Base-by-base conservation (phyloP, 2,113 vertebrate species). In the Pachypanchax playfairii region DNA sequence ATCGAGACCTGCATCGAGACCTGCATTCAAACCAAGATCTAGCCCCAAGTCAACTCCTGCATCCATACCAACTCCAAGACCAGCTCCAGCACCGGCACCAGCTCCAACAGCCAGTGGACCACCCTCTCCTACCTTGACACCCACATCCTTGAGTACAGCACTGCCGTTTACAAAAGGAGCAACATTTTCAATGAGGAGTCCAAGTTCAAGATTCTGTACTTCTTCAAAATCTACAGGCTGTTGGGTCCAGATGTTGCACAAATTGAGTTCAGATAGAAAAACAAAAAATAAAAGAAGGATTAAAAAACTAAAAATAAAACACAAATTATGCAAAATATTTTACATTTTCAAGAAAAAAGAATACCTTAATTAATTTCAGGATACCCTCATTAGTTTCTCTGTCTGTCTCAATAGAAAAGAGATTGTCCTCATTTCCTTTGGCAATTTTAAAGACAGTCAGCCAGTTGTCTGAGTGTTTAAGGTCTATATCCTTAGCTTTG, bases 321-420 rank as follows among this genome's bases (percentile, higher is more conserved):
- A 2, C 17, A 42, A 31, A 10, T n/a, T n/a, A 15, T 24, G 17
- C 35, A 28, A 55, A 25, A 2, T n/a, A 31, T 3, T 35, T 31
- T 11, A 21, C n/a, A 13, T 17, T 14, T 17, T n/a, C 0, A 18
- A 11, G 33, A 14, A 5, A 21, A 18, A n/a, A 10, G 2, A 17
- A 24, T 86, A 93, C 92, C 91, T 92, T 92, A 20, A 92, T 58
- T 29, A 98, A 86, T 86, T 83, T 94, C 72, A 98, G 82, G 72
- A 95, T 88, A 70, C 96, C 96, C 83, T 95, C 93, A n/a, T 98
- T 98, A 47, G 94, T 97, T 38, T 83, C 17, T 47, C 84, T 79
- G 78, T 98, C 94, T 20, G 94, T 94, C 65, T 94, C 82, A 39
- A 98, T 95, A 44, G 91, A 89, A 77, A 98, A 98, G 6, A 89